These are phyloP conservation scores for Acanthurus tractus DNA, from an alignment of 2,797 vertebrate species.

Conservation along the genomic window DNA sequence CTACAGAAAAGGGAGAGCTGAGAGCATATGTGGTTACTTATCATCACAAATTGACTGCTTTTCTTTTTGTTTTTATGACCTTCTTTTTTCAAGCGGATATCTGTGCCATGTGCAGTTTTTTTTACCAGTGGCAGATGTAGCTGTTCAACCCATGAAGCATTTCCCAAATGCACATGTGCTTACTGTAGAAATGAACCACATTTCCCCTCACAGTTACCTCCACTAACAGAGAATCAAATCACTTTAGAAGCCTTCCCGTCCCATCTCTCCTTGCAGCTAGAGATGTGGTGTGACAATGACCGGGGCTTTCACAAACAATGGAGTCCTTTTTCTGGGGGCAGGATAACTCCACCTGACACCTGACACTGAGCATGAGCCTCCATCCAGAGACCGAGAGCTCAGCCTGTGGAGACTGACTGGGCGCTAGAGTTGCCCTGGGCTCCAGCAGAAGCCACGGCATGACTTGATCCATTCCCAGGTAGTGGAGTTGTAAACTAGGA, in stretches of 20 bases:
- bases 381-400: conserved; percentile 69
- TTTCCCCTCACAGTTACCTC: conserved; percentile 54
- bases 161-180: conserved; percentile 25
- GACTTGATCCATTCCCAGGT: conserved; percentile 59
- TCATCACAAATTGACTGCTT: background rate
- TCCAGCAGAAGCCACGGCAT: conserved; percentile 38
- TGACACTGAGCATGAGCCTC: conserved; percentile 80
- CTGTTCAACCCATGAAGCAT: conserved; percentile 11
- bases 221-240: conserved; percentile 72
- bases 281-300: conserved; percentile 78
- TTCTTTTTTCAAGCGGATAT: conserved; percentile 6
- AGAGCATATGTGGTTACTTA: background rate
- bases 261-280: conserved; percentile 72
- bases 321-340: conserved; percentile 58
- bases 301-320: conserved; percentile 79
- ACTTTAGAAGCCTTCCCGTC: conserved; percentile 68
- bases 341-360: conserved; percentile 82
- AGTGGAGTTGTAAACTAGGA: conserved; percentile 30
- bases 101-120: conserved; percentile 2
- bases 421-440: conserved; percentile 50
- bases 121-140: conserved; percentile 27
- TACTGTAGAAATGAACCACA: conserved; percentile 50
- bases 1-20: background rate
- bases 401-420: conserved; percentile 65
- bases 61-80: background rate